Evolutionary conservation across 2,888 invertebrate genomes (phyloP), one percentile per base, ranked within the genome.

Genomic region (Synanthedon vespiformis): DNA sequence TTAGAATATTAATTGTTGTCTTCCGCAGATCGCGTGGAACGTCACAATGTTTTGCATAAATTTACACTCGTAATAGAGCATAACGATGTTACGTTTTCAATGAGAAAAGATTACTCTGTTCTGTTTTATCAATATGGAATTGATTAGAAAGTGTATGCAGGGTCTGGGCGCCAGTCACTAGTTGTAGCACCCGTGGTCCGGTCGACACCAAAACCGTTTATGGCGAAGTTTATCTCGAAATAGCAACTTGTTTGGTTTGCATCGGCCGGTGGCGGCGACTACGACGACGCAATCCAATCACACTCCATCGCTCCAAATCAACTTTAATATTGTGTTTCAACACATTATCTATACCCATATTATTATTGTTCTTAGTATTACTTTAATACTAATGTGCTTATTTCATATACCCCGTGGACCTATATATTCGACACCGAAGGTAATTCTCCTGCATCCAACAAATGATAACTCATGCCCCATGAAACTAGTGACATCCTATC

Each of bases 161-260:
- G 44, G n/a, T 16, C 13, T 12, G 16, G 14, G 16, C 13, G 48
- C 48, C 48, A 63, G 63, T 59, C 56, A 62, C 57, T 55, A 53
- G 64, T 67, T 68, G 71, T 63, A 10, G 34, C 10, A 34, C 34
- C 34, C 67, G 65, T 67, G 64, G 70, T 63, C 60, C 72, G 70
- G 69, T 66, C 68, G 70, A 65, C 72, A 62, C 68, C 65, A 69
- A 34, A 61, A 62, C 78, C 83, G 76, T 83, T 84, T 87, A 86
- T 80, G 86, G 85, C 69, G 64, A 70, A 75, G 77, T 79, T 83
- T 84, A 85, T 83, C 83, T 85, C 80, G 76, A 85, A 84, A 86
- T 83, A 87, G 84, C 76, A 80, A 81, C 82, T 79, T 78, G 86
- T 84, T 84, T 80, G 77, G 80, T 76, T 78, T 80, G 78, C 70